Conservation (phyloP, 2,113 vertebrate genomes). For the Microcebus ravelobensis region DNA sequence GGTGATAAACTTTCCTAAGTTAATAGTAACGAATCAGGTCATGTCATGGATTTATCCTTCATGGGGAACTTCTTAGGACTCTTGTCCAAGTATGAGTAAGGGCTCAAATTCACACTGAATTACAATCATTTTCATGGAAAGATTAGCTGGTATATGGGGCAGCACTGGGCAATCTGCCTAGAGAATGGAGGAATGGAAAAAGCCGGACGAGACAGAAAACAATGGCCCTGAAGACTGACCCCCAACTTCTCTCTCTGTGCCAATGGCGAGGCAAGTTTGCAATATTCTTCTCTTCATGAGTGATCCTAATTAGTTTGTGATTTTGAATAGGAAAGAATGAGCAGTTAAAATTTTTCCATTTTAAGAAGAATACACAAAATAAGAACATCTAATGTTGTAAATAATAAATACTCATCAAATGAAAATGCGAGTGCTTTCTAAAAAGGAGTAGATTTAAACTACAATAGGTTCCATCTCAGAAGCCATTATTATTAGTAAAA, state of each 20-base stretch:
- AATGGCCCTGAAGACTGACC: background rate
- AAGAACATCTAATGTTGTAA: background rate
- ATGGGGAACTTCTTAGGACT: background rate
- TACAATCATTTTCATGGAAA: background rate
- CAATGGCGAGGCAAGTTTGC: background rate
- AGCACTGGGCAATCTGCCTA: background rate
- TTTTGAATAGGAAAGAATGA: background rate
- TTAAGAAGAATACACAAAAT: slow-evolving; percentile 28
- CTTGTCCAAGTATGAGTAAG: background rate
- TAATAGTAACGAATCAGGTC: background rate
- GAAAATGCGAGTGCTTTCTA: background rate
- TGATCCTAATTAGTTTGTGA: background rate
- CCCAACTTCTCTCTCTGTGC: background rate
- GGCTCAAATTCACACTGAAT: background rate
- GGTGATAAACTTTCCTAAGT: background rate
- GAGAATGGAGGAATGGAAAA: background rate
- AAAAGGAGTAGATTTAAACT: background rate
- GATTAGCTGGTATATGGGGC: background rate
- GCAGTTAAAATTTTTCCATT: background rate
- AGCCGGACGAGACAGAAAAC: background rate
- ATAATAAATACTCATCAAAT: background rate
- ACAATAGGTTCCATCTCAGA: background rate
- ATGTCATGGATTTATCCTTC: slow-evolving; percentile 23
- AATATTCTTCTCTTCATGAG: background rate
- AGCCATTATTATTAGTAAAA: background rate